phyloP scores from a whole-genome alignment of 1,140 invertebrate genomes.

The Zaprionus ghesquierei region DNA sequence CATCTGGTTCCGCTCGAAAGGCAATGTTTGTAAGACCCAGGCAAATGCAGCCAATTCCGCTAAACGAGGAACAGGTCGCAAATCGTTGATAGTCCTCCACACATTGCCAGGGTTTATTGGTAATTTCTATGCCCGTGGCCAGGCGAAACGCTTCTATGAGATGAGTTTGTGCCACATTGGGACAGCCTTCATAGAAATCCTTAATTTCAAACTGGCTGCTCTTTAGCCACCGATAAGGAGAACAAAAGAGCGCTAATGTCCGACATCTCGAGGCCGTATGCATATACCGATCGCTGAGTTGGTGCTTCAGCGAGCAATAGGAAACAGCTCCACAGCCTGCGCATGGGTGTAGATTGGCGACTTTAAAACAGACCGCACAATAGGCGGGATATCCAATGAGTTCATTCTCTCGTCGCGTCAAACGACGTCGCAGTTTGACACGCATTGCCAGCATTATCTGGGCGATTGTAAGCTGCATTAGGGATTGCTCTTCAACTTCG shows the following conservation, averaged over 20 bases:
- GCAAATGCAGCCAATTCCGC: conserved; percentile 54
- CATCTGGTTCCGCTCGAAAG: background rate
- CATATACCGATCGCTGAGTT: background rate
- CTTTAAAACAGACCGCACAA: conserved; percentile 50
- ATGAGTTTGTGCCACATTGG: conserved; percentile 18
- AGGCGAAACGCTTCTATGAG: conserved; percentile 27
- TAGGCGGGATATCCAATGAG: conserved; percentile 47
- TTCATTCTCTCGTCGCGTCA: conserved; percentile 43
- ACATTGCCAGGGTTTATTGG: conserved; percentile 4
- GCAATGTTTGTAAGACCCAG: conserved; percentile 27
- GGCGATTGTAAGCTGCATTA: conserved; percentile 27
- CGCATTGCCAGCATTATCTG: conserved; percentile 46
- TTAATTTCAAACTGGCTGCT: background rate
- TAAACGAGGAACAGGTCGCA: conserved; percentile 52
- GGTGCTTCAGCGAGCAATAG: conserved; percentile 53
- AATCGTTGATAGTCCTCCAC: conserved; percentile 43
- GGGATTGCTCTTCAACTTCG: background rate
- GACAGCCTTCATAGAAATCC: background rate
- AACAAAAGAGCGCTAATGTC: conserved; percentile 42
- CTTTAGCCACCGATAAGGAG: conserved; percentile 28
- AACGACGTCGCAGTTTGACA: conserved; percentile 26
- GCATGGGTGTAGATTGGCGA: conserved; percentile 20
- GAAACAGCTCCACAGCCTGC: conserved; percentile 35
- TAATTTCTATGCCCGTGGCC: conserved; percentile 23
- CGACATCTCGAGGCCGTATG: conserved; percentile 36